Percentiles rank a stretch among this genome's conserved stretches.
These are phyloP conservation scores for Centroberyx gerrardi DNA, from an alignment of 2,797 vertebrate genomes.

Conservation along the genomic window DNA sequence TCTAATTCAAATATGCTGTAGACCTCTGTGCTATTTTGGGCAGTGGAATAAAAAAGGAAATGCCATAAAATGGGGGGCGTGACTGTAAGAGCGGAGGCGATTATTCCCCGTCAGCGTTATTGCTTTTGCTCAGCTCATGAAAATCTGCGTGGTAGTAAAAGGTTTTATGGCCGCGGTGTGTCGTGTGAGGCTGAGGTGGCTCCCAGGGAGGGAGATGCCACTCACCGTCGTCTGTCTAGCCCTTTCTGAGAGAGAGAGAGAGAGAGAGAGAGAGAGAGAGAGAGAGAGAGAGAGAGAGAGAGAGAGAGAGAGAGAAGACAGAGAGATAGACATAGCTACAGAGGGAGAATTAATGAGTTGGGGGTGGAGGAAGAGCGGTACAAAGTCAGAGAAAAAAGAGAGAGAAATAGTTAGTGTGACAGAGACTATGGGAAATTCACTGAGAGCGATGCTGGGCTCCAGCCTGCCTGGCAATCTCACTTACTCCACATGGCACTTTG, in stretches of 20 bases:
- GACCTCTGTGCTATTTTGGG: conserved; percentile 65
- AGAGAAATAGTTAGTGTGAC: conserved; percentile 16
- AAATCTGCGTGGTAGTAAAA: conserved; percentile 63
- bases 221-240: conserved; percentile 42
- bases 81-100: conserved; percentile 60
- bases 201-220: conserved; percentile 55
- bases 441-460: not conserved
- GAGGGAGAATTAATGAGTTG: not conserved
- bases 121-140: conserved; percentile 66
- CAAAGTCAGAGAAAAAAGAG: not conserved
- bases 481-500: conserved; percentile 82
- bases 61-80: conserved; percentile 53
- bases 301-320: conserved; percentile 16
- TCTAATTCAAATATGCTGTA: conserved; percentile 37
- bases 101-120: conserved; percentile 78
- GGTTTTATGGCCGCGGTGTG: conserved; percentile 48
- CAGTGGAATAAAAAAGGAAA: conserved; percentile 63
- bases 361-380: conserved; percentile 3
- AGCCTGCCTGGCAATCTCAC: conserved; percentile 50
- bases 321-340: conserved; percentile 48
- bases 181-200: conserved; percentile 49
- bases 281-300: conserved; percentile 23
- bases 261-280: conserved; percentile 8
- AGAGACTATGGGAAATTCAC: conserved; percentile 28
- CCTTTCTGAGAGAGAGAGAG: conserved; percentile 44